Evolutionary conservation across 30 jellyfish, hydroid and myxozoan species (phyloP).

Genomic region (Catostylus mosaicus): DNA sequence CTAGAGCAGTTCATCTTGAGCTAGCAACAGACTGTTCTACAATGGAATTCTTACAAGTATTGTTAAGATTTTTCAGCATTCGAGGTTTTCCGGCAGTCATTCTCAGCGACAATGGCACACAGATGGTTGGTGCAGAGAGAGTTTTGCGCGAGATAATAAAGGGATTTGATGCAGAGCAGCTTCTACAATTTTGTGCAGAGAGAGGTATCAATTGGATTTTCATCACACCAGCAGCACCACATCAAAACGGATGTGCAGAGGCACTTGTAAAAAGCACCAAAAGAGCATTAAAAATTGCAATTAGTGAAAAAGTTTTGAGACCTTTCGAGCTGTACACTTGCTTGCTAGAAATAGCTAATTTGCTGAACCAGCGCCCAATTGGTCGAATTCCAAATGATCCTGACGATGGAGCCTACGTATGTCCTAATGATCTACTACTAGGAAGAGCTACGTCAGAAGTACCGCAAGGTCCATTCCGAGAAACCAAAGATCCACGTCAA

Average conservation of each 20-base stretch:
- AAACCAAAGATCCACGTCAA: slow-evolving; percentile 56
- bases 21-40: slow-evolving; percentile 67
- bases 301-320: slow-evolving; percentile 68
- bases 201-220: slow-evolving; percentile 73
- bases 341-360: slow-evolving; percentile 57
- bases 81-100: slow-evolving; percentile 73
- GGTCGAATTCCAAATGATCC: slow-evolving; percentile 78
- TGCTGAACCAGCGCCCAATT: slow-evolving; percentile 71
- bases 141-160: slow-evolving; percentile 43
- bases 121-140: slow-evolving; percentile 69
- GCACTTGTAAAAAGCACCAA: slow-evolving; percentile 65
- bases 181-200: slow-evolving; percentile 49
- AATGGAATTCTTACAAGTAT: slow-evolving; percentile 57
- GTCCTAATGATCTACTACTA: slow-evolving; percentile 72
- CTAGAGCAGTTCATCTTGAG: slow-evolving; percentile 79
- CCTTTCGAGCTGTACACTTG: slow-evolving; percentile 64
- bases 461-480: slow-evolving; percentile 86
- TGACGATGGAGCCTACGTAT: slow-evolving; percentile 78
- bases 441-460: slow-evolving; percentile 82
- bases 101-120: slow-evolving; percentile 65
- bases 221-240: slow-evolving; percentile 76
- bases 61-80: slow-evolving; percentile 59
- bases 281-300: slow-evolving; percentile 42
- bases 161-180: slow-evolving; percentile 40
- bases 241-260: slow-evolving; percentile 74